Evolutionary conservation across 2,797 vertebrate genomes (phyloP).

Genomic region (Sandelia bainsii): DNA sequence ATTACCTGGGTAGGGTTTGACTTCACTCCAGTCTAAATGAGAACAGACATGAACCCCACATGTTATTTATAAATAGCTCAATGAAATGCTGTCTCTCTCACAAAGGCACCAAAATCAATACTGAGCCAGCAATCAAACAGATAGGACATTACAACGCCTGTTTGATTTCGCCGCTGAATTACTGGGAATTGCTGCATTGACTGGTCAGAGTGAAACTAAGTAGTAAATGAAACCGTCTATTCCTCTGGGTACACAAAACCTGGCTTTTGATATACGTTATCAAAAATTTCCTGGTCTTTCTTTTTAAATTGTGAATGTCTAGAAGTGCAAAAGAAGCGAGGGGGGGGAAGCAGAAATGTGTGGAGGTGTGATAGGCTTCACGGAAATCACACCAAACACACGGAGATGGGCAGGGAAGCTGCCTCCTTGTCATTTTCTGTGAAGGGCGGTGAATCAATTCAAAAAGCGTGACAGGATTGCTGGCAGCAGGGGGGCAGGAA

Average conservation of each 20-base stretch:
- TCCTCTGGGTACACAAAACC: not conserved
- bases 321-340: not conserved
- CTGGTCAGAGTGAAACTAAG: not conserved
- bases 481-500: slow-evolving; percentile 15
- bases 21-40: slow-evolving; percentile 11
- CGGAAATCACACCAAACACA: slow-evolving; percentile 32
- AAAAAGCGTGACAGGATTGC: slow-evolving; percentile 10
- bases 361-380: slow-evolving; percentile 5
- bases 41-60: slow-evolving; percentile 6
- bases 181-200: slow-evolving; percentile 8
- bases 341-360: slow-evolving; percentile 1
- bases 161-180: slow-evolving; percentile 29
- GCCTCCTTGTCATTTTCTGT: slow-evolving; percentile 34
- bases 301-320: not conserved
- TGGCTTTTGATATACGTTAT: slow-evolving; percentile 1
- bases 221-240: slow-evolving; percentile 19
- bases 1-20: slow-evolving; percentile 4
- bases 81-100: slow-evolving; percentile 16
- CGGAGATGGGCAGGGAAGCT: slow-evolving; percentile 14
- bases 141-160: slow-evolving; percentile 7
- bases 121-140: slow-evolving; percentile 24
- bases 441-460: slow-evolving; percentile 33
- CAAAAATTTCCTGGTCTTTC: not conserved
- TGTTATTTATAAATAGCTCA: slow-evolving; percentile 30
- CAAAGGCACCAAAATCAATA: slow-evolving; percentile 44